phyloP scores from a whole-genome alignment of 2,888 invertebrate genomes.

The Dorcus parallelipipedus region DNA sequence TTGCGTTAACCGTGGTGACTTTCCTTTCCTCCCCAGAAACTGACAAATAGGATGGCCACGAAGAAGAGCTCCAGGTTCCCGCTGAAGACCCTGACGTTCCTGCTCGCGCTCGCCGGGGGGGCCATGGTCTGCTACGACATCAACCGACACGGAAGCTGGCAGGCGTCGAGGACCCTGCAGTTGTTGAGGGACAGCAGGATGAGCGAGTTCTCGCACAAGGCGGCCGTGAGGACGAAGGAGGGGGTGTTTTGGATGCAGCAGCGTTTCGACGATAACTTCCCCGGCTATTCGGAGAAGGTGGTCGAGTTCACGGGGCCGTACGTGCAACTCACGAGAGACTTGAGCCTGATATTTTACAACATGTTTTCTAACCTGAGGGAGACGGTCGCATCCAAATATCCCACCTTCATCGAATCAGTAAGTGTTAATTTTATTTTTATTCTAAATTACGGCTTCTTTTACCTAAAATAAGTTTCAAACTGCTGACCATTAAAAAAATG shows the following conservation, averaged over 20 bases:
- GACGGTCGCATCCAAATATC: conserved; percentile 43
- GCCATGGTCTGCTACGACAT: conserved; percentile 65
- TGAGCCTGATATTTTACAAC: conserved; percentile 55
- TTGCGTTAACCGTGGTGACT: too few species aligned
- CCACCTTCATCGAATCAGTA: conserved; percentile 53
- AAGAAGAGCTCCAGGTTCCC: conserved; percentile 50
- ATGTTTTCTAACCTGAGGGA: conserved; percentile 35
- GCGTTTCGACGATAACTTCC: conserved; percentile 66
- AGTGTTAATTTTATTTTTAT: conserved; percentile 38
- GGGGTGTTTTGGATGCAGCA: conserved; percentile 62
- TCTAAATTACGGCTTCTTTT: neutral
- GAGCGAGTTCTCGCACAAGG: conserved; percentile 61
- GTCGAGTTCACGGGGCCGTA: conserved; percentile 60
- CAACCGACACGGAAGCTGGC: conserved; percentile 63
- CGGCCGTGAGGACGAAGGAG: conserved; percentile 59
- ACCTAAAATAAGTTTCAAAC: conserved; percentile 14
- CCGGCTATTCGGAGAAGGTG: conserved; percentile 60
- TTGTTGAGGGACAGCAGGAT: conserved; percentile 64
- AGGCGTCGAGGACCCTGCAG: conserved; percentile 64
- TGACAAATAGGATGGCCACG: conserved; percentile 50
- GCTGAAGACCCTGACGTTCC: conserved; percentile 63
- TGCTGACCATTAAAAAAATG: too few species aligned
- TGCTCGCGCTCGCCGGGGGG: conserved; percentile 58
- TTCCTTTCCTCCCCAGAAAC: conserved; percentile 40
- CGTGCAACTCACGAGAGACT: conserved; percentile 58